Conservation (phyloP, 2,113 vertebrate species). For the pig (Sus scrofa) region T2T-Sscrofa CM000830.6:23942001-23942500, state of each 20-base stretch:
- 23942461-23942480: too few species aligned
- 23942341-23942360: too few species aligned
- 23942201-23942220: not conserved
- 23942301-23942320: not conserved
- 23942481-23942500: too few species aligned
- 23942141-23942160: not conserved
- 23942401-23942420: too few species aligned
- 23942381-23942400: too few species aligned
- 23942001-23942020: not conserved
- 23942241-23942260: not conserved
- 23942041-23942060: not conserved
- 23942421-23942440: too few species aligned
- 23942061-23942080: conserved; percentile 53
- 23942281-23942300: not conserved
- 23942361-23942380: too few species aligned
- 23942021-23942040: conserved; percentile 32
- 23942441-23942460: too few species aligned
- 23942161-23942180: not conserved
- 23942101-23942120: not conserved
- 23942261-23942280: not conserved
- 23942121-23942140: not conserved
- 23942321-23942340: too few species aligned
- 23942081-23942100: not conserved
- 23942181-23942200: conserved; percentile 4
- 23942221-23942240: conserved; percentile 29